Evolutionary conservation across 2,113 vertebrate species (phyloP).

Genomic region (Gnathonemus echidnorhynchus): DNA sequence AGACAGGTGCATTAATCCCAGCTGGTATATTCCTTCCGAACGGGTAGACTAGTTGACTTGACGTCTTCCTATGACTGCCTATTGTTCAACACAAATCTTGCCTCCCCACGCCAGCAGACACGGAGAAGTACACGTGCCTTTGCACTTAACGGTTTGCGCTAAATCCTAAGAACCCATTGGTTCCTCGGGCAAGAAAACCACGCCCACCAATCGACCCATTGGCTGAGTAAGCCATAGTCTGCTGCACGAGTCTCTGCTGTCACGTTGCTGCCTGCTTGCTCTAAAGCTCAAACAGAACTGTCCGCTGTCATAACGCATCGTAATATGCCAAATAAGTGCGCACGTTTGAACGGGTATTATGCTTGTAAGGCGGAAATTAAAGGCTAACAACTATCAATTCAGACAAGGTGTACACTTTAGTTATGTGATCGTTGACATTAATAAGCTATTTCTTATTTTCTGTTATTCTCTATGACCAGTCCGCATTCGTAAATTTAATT

Average conservation of each 20-base stretch:
- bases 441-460: not conserved
- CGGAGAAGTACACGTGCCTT: slow-evolving; percentile 53
- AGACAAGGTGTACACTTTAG: not conserved
- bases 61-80: not conserved
- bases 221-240: slow-evolving; percentile 32
- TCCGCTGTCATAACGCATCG: slow-evolving; percentile 3
- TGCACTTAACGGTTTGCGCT: slow-evolving; percentile 2
- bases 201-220: slow-evolving; percentile 34
- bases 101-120: slow-evolving; percentile 40
- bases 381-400: not conserved
- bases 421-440: not conserved
- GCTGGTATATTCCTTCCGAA: not conserved
- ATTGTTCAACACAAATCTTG: slow-evolving; percentile 11
- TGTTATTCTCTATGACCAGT: not conserved
- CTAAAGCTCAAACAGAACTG: slow-evolving; percentile 30
- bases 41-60: not conserved
- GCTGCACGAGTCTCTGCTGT: slow-evolving; percentile 44
- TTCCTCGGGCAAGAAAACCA: fast-evolving
- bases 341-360: not conserved
- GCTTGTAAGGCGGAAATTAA: not conserved
- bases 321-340: not conserved
- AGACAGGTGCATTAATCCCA: not conserved
- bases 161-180: slow-evolving; percentile 38
- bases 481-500: not conserved
- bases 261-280: slow-evolving; percentile 55